phyloP scores from a whole-genome alignment of 2,113 vertebrate species.

The Plecturocebus donacophilus region DNA sequence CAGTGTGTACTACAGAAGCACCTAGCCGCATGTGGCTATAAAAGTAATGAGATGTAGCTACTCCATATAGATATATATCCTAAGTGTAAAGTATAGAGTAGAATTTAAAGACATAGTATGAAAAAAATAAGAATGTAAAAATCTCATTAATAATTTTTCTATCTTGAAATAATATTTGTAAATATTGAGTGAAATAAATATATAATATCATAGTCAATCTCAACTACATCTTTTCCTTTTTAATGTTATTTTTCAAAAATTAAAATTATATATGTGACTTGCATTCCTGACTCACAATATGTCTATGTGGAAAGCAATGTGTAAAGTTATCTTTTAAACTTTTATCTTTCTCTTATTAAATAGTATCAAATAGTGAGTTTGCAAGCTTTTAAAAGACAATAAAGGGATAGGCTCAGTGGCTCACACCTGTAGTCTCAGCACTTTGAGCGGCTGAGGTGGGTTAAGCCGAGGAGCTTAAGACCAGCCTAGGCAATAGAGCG shows the following conservation, averaged over 20 bases:
- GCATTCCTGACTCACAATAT: background rate
- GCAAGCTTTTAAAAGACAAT: slow-evolving; percentile 1
- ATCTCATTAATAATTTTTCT: background rate
- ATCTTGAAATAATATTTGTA: background rate
- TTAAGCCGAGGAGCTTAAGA: no score
- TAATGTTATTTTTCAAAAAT: background rate
- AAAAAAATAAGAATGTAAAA: background rate
- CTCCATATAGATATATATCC: background rate
- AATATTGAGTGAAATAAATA: background rate
- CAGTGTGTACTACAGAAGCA: background rate
- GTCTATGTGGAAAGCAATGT: background rate
- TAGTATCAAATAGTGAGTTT: background rate
- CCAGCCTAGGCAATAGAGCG: no score
- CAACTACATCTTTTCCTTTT: background rate
- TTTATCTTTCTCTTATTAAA: background rate
- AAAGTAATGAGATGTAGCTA: background rate
- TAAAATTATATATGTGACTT: background rate
- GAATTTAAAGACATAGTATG: background rate
- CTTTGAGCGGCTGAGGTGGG: no score
- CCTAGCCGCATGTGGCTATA: background rate
- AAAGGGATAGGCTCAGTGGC: background rate
- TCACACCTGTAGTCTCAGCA: no score
- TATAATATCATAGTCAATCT: background rate
- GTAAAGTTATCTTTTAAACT: background rate
- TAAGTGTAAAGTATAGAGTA: background rate